Conservation (phyloP, 2,797 vertebrate genomes). For the Mergus octosetaceus region DNA sequence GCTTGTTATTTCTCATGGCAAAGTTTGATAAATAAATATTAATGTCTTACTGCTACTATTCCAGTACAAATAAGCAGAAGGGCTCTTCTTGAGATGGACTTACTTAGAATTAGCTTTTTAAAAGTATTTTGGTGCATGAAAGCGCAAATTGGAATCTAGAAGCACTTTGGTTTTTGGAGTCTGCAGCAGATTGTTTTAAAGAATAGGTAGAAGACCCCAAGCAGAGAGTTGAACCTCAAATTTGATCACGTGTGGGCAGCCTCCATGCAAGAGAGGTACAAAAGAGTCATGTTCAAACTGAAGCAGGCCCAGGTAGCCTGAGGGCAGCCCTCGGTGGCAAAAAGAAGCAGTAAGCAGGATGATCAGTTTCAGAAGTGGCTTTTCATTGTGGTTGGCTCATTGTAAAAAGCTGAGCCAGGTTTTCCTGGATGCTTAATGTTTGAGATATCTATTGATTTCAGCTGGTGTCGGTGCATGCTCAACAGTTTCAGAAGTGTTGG, state of each 20-base stretch:
- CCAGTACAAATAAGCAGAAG: neutral
- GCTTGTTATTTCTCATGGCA: neutral
- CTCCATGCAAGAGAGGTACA: neutral
- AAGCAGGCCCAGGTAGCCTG: accelerated
- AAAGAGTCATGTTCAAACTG: accelerated
- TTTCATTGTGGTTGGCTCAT: neutral
- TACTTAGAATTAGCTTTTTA: neutral
- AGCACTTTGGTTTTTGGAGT: neutral
- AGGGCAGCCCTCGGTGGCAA: neutral
- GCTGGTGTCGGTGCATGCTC: neutral
- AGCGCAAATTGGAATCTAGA: neutral
- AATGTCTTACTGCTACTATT: neutral
- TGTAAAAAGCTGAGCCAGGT: slow-evolving; percentile 21
- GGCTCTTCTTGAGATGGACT: neutral
- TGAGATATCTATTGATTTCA: slow-evolving; percentile 21
- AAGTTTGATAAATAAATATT: neutral
- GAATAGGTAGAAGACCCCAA: neutral
- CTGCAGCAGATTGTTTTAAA: neutral
- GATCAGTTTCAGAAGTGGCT: neutral
- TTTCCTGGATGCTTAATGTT: slow-evolving; percentile 37
- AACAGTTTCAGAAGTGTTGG: neutral
- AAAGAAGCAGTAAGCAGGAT: neutral
- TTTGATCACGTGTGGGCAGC: neutral
- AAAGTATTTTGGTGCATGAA: neutral
- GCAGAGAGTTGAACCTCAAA: neutral